A percentile compares a stretch with the other conserved stretches of the same genome.
phyloP scores from a whole-genome alignment of 2,113 vertebrate species.

The Saguinus midas region DNA sequence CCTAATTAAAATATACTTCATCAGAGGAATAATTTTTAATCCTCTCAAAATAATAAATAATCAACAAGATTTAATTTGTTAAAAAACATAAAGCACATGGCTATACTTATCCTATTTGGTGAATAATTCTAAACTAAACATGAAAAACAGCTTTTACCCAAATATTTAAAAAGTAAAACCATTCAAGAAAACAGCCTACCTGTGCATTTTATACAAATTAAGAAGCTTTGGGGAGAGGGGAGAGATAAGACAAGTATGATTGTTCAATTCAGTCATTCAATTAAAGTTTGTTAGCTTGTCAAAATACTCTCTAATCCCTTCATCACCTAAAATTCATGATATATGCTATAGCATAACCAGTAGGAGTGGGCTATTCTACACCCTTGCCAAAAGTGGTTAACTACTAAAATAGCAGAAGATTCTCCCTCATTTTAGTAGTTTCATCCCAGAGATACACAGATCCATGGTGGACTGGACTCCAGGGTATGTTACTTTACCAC shows the following conservation, averaged over 20 bases:
- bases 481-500: not conserved
- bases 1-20: not conserved
- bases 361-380: not conserved
- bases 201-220: not conserved
- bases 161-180: slow-evolving; percentile 23
- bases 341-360: not conserved
- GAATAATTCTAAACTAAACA: slow-evolving; percentile 35
- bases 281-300: not conserved
- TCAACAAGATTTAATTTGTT: slow-evolving; percentile 1
- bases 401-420: slow-evolving; percentile 1
- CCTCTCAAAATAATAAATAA: not conserved
- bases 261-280: slow-evolving; percentile 1
- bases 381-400: not conserved
- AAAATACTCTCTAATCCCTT: not conserved
- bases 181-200: slow-evolving; percentile 9
- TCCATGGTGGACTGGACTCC: not conserved
- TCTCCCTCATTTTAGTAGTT: not conserved
- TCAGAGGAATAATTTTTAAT: slow-evolving; percentile 6
- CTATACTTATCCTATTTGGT: slow-evolving; percentile 21
- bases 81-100: not conserved
- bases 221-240: not conserved
- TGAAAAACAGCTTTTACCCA: not conserved
- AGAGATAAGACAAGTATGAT: not conserved
- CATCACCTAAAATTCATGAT: not conserved
- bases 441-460: not conserved